Conservation (phyloP, 1,140 invertebrate species). For the Plodia interpunctella region DNA sequence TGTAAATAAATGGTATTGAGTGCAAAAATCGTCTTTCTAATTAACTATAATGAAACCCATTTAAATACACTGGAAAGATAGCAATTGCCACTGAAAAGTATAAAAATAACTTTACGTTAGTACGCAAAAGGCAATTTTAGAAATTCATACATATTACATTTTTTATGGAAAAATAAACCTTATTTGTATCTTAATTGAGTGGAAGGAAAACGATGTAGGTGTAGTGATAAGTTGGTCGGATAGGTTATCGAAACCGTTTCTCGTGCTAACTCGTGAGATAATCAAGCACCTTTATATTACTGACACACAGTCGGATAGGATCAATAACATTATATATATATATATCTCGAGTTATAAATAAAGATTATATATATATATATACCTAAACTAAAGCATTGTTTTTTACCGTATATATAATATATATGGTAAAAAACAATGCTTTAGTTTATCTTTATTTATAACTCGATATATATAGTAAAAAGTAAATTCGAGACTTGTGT, state of each 20-base stretch:
- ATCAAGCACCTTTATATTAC: conserved; percentile 15
- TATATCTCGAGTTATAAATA: too few relatives aligned
- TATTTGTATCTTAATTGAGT: neutral
- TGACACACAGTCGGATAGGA: neutral
- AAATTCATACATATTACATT: neutral
- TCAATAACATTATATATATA: too few relatives aligned
- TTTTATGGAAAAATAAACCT: neutral
- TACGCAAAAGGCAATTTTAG: neutral
- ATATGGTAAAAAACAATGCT: too few relatives aligned
- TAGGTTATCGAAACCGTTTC: conserved; percentile 12
- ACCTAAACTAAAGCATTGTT: too few relatives aligned
- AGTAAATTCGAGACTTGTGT: too few relatives aligned
- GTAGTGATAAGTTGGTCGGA: neutral
- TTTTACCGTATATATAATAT: too few relatives aligned
- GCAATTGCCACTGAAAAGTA: conserved; percentile 10
- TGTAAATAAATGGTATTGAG: conserved; percentile 14
- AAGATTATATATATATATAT: too few relatives aligned
- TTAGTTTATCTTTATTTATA: too few relatives aligned
- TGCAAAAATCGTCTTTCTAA: conserved; percentile 14
- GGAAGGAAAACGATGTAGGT: neutral
- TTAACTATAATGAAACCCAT: conserved; percentile 14
- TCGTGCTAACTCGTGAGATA: conserved; percentile 16
- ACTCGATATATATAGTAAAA: too few relatives aligned
- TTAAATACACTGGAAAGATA: conserved; percentile 10
- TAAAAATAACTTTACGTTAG: conserved; percentile 5